phyloP scores from a whole-genome alignment of 1,140 invertebrate species.

The Drosophila kanapiae region DNA sequence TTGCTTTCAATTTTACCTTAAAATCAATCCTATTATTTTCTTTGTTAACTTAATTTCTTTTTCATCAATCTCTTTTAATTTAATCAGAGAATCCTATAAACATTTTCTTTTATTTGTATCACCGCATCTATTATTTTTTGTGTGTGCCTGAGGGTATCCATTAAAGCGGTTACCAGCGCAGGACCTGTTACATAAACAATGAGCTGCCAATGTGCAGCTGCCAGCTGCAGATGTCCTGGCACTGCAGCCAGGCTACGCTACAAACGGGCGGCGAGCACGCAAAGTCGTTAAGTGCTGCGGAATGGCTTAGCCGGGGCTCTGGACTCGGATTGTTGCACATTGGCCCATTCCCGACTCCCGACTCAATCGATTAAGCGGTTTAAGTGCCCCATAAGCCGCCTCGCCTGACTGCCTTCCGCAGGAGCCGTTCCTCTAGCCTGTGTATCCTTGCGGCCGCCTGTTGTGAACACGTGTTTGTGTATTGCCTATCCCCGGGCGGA shows the following conservation, averaged over 20 bases:
- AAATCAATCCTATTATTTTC: not conserved
- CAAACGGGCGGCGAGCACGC: constrained; percentile 51
- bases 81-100: not conserved
- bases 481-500: constrained; percentile 45
- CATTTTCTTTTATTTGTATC: not conserved
- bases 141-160: constrained; percentile 23
- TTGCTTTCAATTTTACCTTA: not conserved
- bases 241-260: constrained; percentile 28
- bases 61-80: not conserved
- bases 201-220: constrained; percentile 41
- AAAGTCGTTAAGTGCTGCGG: constrained; percentile 67
- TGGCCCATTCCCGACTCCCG: constrained; percentile 14
- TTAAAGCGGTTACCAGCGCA: constrained; percentile 35
- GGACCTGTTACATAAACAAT: constrained; percentile 60
- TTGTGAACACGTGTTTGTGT: constrained; percentile 58
- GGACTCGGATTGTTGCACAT: constrained; percentile 39
- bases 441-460: constrained; percentile 20
- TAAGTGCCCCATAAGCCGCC: constrained; percentile 65
- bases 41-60: not conserved
- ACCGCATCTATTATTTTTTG: not conserved
- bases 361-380: constrained; percentile 70
- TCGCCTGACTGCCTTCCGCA: constrained; percentile 30
- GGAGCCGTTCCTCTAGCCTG: constrained; percentile 1
- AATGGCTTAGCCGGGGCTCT: constrained; percentile 51
- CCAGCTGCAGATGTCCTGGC: constrained; percentile 62